Evolutionary conservation across 2,113 vertebrate genomes (phyloP).

Genomic region (Archilochus colubris): DNA sequence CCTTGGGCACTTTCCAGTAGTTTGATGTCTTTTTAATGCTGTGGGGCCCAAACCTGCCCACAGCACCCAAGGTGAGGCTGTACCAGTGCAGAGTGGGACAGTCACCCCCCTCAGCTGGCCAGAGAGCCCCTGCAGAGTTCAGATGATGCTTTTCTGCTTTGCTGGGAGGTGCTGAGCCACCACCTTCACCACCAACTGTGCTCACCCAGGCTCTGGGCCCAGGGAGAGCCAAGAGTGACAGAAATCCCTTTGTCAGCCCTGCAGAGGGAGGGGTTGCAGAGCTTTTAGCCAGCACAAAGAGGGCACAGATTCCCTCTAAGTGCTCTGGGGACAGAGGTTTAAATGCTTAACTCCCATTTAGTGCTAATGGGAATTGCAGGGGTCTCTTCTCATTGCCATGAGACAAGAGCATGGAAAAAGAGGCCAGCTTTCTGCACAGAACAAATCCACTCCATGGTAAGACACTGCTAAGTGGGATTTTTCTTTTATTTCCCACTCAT

Average conservation of each 20-base stretch:
- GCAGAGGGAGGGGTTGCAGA: constrained; percentile 36
- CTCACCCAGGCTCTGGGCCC: background rate
- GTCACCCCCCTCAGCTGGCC: too few relatives aligned
- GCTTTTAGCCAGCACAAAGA: constrained; percentile 11
- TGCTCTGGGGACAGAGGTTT: constrained; percentile 37
- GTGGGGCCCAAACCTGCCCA: too few relatives aligned
- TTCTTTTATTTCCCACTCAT: constrained; percentile 8
- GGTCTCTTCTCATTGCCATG: constrained; percentile 20
- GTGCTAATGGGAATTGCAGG: constrained; percentile 3
- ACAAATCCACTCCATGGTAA: background rate
- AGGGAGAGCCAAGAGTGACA: background rate
- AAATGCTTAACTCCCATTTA: constrained; percentile 37
- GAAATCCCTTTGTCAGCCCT: constrained; percentile 44
- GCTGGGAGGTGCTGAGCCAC: background rate
- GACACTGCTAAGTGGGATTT: background rate
- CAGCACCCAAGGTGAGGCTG: too few relatives aligned
- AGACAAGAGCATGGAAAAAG: background rate
- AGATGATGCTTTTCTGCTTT: background rate
- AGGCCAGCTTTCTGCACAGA: background rate
- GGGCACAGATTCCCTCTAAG: background rate
- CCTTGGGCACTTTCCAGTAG: too few relatives aligned
- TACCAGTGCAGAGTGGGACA: too few relatives aligned
- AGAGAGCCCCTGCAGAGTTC: too few relatives aligned
- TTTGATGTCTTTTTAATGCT: too few relatives aligned
- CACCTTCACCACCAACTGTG: background rate